Conservation (phyloP, 2,888 invertebrate genomes). For the Margaritifera margaritifera region DNA sequence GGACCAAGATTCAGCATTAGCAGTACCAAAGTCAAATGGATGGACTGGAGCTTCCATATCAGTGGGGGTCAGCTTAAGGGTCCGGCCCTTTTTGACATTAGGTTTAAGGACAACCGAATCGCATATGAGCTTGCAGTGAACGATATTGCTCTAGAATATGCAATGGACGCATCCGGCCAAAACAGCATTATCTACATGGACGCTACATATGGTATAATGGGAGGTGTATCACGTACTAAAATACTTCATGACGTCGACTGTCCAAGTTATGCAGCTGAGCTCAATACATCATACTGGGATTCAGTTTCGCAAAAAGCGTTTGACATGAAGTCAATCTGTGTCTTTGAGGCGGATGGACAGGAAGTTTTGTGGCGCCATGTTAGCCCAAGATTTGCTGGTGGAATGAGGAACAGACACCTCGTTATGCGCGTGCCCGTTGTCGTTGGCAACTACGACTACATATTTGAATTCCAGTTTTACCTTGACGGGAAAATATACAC, state of each 20-base stretch:
- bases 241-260: slow-evolving; percentile 53
- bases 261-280: slow-evolving; percentile 46
- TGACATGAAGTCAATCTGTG: slow-evolving; percentile 41
- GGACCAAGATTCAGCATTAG: slow-evolving; percentile 50
- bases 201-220: slow-evolving; percentile 44
- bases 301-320: slow-evolving; percentile 25
- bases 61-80: slow-evolving; percentile 45
- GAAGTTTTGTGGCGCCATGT: slow-evolving; percentile 50
- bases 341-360: slow-evolving; percentile 52
- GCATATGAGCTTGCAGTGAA: slow-evolving; percentile 58
- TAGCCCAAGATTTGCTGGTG: slow-evolving; percentile 34
- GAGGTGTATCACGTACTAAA: slow-evolving; percentile 28
- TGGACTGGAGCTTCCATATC: slow-evolving; percentile 57
- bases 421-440: slow-evolving; percentile 42
- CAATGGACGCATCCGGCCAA: slow-evolving; percentile 47
- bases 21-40: slow-evolving; percentile 49
- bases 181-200: slow-evolving; percentile 49
- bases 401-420: slow-evolving; percentile 42
- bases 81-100: slow-evolving; percentile 44
- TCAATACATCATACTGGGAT: slow-evolving; percentile 44
- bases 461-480: slow-evolving; percentile 49
- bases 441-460: slow-evolving; percentile 57
- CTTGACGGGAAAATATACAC: slow-evolving; percentile 48
- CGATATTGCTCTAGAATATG: slow-evolving; percentile 50
- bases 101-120: slow-evolving; percentile 48